Evolutionary conservation across 2,888 invertebrate species (phyloP), one percentile per base, ranked within the genome.

Genomic region (Cybosia mesomella): DNA sequence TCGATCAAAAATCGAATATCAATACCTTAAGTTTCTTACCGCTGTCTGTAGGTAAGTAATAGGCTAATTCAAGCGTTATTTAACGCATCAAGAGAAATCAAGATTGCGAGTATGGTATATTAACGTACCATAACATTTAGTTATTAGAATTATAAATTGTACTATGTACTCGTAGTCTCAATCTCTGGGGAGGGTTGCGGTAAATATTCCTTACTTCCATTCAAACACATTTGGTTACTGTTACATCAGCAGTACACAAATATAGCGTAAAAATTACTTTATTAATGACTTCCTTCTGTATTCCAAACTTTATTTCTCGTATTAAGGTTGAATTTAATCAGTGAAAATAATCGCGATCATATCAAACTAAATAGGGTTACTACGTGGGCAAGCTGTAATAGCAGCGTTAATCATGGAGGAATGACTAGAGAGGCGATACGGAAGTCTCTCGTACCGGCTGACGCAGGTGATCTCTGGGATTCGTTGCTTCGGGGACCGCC

Each of bases 71-170:
- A 22, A 55, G 54, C 28, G 21, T 60, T 60, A 60, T 39, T 55
- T 63, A 55, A 63, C 32, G 66, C 24, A 22, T 65, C 34, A 66
- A 59, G 60, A 58, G 64, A 54, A 69, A 49, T 66, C 34, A 62
- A 24, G 34, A 57, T 61, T 58, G 69, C 69, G 65, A 59, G 72
- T 74, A 68, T n/a, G 36, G 64, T 60, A 24, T 67, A 63, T 66
- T 67, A 64, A 28, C 36, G 22, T 49, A 36, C 13, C 24, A 21
- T 28, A 66, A n/a, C 60, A 67, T 67, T 68, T 77, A 72, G 76
- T 77, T 76, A 76, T 61, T 53, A 34, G 53, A 62, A 67, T 68
- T 64, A 58, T 64, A 58, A 58, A 49, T 66, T 49, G 59, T 60
- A 64, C 59, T 55, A 55, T 70, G 7, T 63, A 53, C 59, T 62